These are phyloP conservation scores for Colletes gigas DNA, from an alignment of 1,140 invertebrate genomes.

Conservation along the genomic window DNA sequence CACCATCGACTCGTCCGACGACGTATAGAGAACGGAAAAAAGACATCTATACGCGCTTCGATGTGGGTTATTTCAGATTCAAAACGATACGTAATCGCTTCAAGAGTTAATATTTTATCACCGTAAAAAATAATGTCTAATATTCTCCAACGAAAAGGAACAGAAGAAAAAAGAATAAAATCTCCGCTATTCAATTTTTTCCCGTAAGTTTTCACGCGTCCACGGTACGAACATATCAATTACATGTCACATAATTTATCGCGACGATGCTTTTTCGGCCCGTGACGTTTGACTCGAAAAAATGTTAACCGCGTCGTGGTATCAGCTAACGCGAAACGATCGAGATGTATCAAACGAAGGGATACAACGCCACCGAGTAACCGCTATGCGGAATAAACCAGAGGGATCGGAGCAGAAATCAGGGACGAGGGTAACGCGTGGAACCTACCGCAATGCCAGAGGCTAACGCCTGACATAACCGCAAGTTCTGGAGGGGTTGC, in stretches of 20 bases:
- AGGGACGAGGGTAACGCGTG: slow-evolving; percentile 56
- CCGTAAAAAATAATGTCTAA: background rate
- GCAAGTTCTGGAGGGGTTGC: slow-evolving; percentile 55
- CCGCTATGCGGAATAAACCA: slow-evolving; percentile 48
- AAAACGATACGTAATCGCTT: background rate
- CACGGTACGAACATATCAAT: no score
- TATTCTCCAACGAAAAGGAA: background rate
- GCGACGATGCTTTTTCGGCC: background rate
- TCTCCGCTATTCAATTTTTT: background rate
- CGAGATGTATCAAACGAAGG: slow-evolving; percentile 16
- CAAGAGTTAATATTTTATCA: no score
- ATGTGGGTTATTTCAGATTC: slow-evolving; percentile 39
- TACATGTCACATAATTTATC: no score
- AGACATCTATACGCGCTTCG: slow-evolving; percentile 52
- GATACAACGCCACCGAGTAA: slow-evolving; percentile 39
- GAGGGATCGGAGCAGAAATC: slow-evolving; percentile 53
- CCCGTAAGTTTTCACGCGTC: background rate
- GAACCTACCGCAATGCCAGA: slow-evolving; percentile 60
- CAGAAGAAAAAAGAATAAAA: background rate
- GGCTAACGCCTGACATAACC: slow-evolving; percentile 67
- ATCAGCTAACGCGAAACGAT: slow-evolving; percentile 24
- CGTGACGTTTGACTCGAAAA: background rate
- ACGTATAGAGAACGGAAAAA: slow-evolving; percentile 52
- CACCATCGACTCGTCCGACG: slow-evolving; percentile 61
- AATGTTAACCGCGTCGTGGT: background rate